phyloP scores from a whole-genome alignment of 2,113 vertebrate genomes.

The Oncorhynchus mykiss region DNA sequence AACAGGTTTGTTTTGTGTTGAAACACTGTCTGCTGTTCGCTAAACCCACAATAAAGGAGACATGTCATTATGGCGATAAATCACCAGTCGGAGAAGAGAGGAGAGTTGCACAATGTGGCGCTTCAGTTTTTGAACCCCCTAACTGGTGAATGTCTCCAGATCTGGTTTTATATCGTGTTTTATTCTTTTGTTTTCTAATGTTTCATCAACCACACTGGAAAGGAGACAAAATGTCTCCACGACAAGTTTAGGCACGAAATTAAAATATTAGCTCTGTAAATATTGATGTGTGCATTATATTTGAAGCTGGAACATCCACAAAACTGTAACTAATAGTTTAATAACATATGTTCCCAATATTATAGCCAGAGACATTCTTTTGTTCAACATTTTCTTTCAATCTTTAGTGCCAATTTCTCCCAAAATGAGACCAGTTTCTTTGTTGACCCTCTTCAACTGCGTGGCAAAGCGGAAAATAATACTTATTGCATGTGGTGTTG shows the following conservation, averaged over 20 bases:
- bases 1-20: constrained; percentile 96
- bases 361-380: neutral
- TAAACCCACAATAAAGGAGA: constrained; percentile 90
- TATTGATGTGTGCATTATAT: neutral
- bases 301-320: neutral
- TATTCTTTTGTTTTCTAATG: neutral
- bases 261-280: neutral
- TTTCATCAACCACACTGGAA: too few relatives aligned
- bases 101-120: constrained; percentile 60
- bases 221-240: too few relatives aligned
- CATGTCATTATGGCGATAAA: constrained; percentile 87
- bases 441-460: too few relatives aligned
- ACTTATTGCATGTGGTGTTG: neutral
- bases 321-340: neutral
- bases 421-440: neutral
- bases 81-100: constrained; percentile 76
- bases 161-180: neutral
- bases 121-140: neutral
- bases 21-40: constrained; percentile 88
- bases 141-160: neutral
- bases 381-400: neutral
- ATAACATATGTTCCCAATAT: neutral
- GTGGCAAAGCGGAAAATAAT: too few relatives aligned
- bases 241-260: constrained; percentile 1
- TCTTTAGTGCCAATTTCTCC: neutral